These are phyloP conservation scores for Mya arenaria DNA, from an alignment of 1,140 invertebrate genomes.

Conservation along the genomic window DNA sequence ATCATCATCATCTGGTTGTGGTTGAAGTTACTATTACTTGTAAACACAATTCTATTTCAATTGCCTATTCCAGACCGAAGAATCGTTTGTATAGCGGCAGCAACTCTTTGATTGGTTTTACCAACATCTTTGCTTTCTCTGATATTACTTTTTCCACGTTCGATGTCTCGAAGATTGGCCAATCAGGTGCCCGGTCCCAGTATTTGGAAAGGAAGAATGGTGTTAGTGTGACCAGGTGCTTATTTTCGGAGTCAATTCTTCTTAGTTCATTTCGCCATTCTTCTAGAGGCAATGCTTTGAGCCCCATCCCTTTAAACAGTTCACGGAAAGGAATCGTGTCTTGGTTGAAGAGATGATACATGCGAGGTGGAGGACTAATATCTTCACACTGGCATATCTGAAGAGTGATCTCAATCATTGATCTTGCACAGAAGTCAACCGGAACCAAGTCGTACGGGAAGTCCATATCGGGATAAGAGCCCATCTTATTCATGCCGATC, in stretches of 20 bases:
- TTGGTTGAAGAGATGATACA: slow-evolving; percentile 67
- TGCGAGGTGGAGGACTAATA: slow-evolving; percentile 5
- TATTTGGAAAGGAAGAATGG: slow-evolving; percentile 65
- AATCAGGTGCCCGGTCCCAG: slow-evolving; percentile 63
- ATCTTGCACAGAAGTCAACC: slow-evolving; percentile 65
- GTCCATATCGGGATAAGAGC: slow-evolving; percentile 64
- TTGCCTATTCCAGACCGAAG: slow-evolving; percentile 56
- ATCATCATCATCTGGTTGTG: no score
- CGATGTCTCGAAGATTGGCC: slow-evolving; percentile 67
- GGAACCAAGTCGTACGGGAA: slow-evolving; percentile 69
- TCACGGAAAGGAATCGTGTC: slow-evolving; percentile 64
- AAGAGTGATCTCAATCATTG: slow-evolving; percentile 65
- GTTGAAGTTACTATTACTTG: no score
- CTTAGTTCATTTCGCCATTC: slow-evolving; percentile 63
- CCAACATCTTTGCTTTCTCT: slow-evolving; percentile 46
- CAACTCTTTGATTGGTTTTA: slow-evolving; percentile 54
- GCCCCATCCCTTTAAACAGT: slow-evolving; percentile 60
- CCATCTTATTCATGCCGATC: slow-evolving; percentile 63
- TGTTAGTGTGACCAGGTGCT: slow-evolving; percentile 61
- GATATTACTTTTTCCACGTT: slow-evolving; percentile 61
- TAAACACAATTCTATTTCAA: no score
- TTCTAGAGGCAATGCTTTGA: slow-evolving; percentile 51
- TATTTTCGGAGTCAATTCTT: slow-evolving; percentile 42
- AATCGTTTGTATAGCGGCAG: slow-evolving; percentile 58
- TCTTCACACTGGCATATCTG: slow-evolving; percentile 53